Conservation (phyloP, 2,797 vertebrate species). For the Danio albolineatus region DNA sequence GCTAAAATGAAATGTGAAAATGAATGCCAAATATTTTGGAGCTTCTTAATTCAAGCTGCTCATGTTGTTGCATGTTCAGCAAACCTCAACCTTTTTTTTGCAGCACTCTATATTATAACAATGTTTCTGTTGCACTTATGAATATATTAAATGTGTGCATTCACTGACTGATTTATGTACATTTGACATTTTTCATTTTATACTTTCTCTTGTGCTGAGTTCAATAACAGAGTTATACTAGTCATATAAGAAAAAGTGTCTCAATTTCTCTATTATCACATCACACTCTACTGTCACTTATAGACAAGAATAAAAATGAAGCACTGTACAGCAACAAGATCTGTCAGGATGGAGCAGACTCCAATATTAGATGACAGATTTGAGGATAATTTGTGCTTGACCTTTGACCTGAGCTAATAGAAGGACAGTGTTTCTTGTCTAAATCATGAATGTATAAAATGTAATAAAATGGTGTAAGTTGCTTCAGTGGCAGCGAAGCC, state of each 20-base stretch:
- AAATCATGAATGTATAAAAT: constrained; percentile 2
- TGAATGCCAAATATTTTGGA: too few species aligned
- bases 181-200: background rate
- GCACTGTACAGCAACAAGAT: background rate
- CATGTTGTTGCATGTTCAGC: too few species aligned
- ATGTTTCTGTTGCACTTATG: too few species aligned
- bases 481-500: background rate
- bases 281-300: background rate
- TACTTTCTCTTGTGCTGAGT: background rate
- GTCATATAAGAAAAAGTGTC: background rate
- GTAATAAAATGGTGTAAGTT: constrained; percentile 3
- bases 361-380: background rate
- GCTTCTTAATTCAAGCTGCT: too few species aligned
- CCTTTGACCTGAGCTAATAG: background rate
- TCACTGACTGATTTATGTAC: too few species aligned
- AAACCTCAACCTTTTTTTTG: too few species aligned
- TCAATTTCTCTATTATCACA: background rate
- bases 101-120: too few species aligned
- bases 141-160: too few species aligned
- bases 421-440: constrained; percentile 5
- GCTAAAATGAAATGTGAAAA: too few species aligned
- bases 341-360: background rate
- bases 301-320: background rate
- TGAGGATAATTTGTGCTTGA: background rate
- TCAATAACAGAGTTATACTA: background rate